Evolutionary conservation across 2,797 vertebrate genomes (phyloP).

Genomic region (Alcedo atthis): DNA sequence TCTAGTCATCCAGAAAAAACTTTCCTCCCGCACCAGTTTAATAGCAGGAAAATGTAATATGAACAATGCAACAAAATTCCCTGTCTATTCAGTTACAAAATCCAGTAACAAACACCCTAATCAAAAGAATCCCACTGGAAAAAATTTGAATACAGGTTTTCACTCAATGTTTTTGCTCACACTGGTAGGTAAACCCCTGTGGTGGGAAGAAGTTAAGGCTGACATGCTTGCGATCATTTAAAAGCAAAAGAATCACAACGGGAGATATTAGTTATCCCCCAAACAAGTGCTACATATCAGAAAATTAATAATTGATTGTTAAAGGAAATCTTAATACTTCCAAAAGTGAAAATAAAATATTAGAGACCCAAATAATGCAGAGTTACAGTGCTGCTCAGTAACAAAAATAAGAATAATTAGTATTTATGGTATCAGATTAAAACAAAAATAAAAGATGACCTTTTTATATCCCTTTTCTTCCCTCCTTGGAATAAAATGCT

Average conservation of each 20-base stretch:
- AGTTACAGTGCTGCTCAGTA: background rate
- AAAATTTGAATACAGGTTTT: background rate
- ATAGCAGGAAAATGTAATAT: background rate
- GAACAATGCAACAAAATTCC: background rate
- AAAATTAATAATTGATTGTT: background rate
- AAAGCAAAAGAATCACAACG: background rate
- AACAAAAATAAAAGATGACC: accelerated
- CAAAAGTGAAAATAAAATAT: background rate
- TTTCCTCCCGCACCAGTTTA: background rate
- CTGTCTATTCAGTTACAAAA: background rate
- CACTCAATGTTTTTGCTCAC: background rate
- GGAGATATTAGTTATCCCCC: background rate
- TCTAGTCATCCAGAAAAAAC: background rate
- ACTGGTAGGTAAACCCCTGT: background rate
- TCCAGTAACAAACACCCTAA: background rate
- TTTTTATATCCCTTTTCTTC: background rate
- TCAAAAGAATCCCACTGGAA: background rate
- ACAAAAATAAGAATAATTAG: background rate
- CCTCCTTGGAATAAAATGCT: background rate
- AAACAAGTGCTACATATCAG: background rate
- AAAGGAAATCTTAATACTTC: background rate
- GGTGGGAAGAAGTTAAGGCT: background rate
- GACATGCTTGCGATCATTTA: background rate
- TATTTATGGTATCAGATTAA: background rate
- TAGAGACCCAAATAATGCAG: background rate